Conservation (phyloP, 2,888 invertebrate genomes). For the Pandemis heparana region DNA sequence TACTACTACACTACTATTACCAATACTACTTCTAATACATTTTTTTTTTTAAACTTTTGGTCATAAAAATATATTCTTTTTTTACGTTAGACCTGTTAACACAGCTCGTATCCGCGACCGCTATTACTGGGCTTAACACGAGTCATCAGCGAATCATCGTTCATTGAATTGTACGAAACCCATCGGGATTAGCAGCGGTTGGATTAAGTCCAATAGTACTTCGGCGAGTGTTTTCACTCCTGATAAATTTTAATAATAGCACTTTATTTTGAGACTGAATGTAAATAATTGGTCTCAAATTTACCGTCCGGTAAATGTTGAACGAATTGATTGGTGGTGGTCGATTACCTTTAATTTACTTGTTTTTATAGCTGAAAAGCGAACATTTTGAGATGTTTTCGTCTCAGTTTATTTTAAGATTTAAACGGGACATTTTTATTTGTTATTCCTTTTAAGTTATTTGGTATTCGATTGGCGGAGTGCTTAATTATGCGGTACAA, state of each 20-base stretch:
- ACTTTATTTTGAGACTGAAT: conserved; percentile 21
- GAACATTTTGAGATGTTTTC: background rate
- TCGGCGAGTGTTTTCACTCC: conserved; percentile 8
- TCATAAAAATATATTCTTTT: background rate
- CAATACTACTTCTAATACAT: too few species aligned
- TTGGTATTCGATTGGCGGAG: too few species aligned
- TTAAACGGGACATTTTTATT: too few species aligned
- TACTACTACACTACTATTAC: too few species aligned
- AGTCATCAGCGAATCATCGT: conserved; percentile 41
- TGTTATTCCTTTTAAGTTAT: too few species aligned
- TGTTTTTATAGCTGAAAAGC: background rate
- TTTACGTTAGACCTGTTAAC: background rate
- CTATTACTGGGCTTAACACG: conserved; percentile 30
- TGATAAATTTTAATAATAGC: conserved; percentile 21
- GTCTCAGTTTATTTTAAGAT: too few species aligned
- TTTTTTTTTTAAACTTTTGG: too few species aligned
- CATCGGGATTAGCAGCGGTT: conserved; percentile 27
- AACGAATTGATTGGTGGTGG: background rate
- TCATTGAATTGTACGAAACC: conserved; percentile 37
- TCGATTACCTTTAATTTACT: background rate
- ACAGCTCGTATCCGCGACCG: conserved; percentile 16
- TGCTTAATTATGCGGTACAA: too few species aligned
- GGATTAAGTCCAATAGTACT: conserved; percentile 34
- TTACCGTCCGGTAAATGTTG: background rate
- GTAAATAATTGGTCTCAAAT: conserved; percentile 27